A percentile compares a stretch with the other conserved stretches of the same genome.
Conservation (phyloP, 23 tunicate species). For the Aplidium turbinatum region DNA sequence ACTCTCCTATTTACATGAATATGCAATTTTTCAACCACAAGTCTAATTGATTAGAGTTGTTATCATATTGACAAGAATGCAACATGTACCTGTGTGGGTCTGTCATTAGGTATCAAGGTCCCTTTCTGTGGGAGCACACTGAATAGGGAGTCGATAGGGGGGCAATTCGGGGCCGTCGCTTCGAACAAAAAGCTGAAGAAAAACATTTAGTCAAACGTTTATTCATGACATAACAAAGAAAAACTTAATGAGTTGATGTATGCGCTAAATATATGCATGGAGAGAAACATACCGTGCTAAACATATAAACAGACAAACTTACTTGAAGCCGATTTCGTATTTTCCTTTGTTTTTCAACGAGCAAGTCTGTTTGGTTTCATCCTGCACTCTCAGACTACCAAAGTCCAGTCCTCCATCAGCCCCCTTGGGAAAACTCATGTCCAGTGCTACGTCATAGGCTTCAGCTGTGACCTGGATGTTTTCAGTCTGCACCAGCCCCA, state of each 20-base stretch:
- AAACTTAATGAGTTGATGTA: not conserved
- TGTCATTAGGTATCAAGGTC: conserved; percentile 82
- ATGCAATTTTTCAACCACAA: no score
- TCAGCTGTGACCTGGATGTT: conserved; percentile 89
- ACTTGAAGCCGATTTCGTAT: conserved; percentile 96
- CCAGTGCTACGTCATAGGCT: conserved; percentile 98
- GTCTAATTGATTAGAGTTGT: no score
- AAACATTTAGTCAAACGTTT: not conserved
- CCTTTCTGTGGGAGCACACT: conserved; percentile 94
- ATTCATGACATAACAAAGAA: not conserved
- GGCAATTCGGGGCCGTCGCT: conserved; percentile 42
- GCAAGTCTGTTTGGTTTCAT: conserved; percentile 94
- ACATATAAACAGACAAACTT: no score
- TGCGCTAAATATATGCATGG: no score
- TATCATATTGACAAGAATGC: no score
- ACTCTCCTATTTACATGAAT: no score
- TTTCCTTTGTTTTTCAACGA: conserved; percentile 94
- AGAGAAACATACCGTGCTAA: no score
- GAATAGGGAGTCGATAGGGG: conserved; percentile 79
- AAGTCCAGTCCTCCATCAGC: conserved; percentile 99
- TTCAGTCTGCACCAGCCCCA: conserved; percentile 96
- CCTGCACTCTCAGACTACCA: conserved; percentile 88
- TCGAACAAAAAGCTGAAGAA: conserved; percentile 79
- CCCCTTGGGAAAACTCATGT: conserved; percentile 97
- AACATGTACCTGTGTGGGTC: conserved; percentile 90